Conservation (phyloP, 2,888 invertebrate species). For the Cotesia congregata region DNA sequence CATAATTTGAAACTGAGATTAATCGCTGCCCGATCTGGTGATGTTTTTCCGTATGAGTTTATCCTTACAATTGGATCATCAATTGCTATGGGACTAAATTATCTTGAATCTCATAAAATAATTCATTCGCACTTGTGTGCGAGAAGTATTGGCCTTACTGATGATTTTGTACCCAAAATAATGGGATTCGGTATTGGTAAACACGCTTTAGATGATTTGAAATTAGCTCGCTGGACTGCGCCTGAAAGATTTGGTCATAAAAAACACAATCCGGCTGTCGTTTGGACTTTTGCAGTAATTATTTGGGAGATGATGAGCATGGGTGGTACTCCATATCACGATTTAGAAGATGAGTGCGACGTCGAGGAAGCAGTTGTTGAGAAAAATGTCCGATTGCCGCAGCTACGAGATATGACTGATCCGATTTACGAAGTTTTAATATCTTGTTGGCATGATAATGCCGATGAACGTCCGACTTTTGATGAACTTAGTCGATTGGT, state of each 20-base stretch:
- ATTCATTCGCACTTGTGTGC: conserved; percentile 83
- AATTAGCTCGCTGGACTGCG: conserved; percentile 85
- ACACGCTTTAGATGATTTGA: conserved; percentile 78
- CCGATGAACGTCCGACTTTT: conserved; percentile 84
- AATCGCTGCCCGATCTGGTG: conserved; percentile 60
- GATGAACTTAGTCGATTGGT: conserved; percentile 73
- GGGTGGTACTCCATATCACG: conserved; percentile 84
- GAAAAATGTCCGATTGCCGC: conserved; percentile 80
- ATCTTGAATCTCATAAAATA: conserved; percentile 72
- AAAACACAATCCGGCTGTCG: conserved; percentile 81
- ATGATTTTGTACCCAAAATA: conserved; percentile 79
- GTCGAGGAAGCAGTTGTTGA: conserved; percentile 74
- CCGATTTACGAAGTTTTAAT: conserved; percentile 86
- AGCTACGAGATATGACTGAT: conserved; percentile 82
- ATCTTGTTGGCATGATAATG: conserved; percentile 88
- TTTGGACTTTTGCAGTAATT: conserved; percentile 87
- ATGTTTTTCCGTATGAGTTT: conserved; percentile 61
- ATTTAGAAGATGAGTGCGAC: conserved; percentile 76
- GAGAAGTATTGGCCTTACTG: conserved; percentile 79
- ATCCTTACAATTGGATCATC: conserved; percentile 69
- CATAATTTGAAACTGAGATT: conserved; percentile 80
- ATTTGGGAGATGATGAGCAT: conserved; percentile 87
- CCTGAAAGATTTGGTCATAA: conserved; percentile 81
- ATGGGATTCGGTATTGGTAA: conserved; percentile 83
- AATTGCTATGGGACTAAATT: conserved; percentile 71